A percentile compares a stretch with the other conserved stretches of the same genome.
Evolutionary conservation across 1,140 invertebrate species (phyloP).

Genomic region (Dendroctonus ponderosae): DNA sequence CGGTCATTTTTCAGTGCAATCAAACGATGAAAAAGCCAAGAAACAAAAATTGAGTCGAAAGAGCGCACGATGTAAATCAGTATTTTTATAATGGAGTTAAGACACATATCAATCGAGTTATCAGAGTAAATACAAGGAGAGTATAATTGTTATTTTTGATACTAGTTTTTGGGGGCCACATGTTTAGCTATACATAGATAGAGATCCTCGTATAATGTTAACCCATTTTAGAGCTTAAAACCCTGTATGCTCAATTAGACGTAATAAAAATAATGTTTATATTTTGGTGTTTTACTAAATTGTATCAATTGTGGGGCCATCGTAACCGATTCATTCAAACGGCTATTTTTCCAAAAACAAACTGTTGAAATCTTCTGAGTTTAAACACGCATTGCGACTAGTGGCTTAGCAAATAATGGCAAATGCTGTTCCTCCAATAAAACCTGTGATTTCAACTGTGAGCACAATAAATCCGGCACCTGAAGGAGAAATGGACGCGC

Average conservation of each 20-base stretch:
- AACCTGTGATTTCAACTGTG: constrained; percentile 51
- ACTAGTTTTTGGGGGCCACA: constrained; percentile 42
- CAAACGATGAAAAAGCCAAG: constrained; percentile 19
- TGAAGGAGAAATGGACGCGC: constrained; percentile 73
- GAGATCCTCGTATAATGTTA: constrained; percentile 35
- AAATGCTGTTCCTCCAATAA: constrained; percentile 44
- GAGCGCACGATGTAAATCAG: constrained; percentile 7
- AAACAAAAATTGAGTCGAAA: constrained; percentile 22
- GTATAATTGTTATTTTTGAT: constrained; percentile 45
- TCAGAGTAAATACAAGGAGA: constrained; percentile 32
- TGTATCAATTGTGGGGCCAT: constrained; percentile 26
- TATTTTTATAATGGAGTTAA: constrained; percentile 19
- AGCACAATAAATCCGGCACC: constrained; percentile 53
- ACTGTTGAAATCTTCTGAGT: constrained; percentile 1
- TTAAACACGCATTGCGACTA: not conserved
- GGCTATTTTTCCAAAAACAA: not conserved
- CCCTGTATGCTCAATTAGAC: constrained; percentile 45
- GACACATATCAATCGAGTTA: constrained; percentile 30
- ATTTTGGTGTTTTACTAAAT: constrained; percentile 38
- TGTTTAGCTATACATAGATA: constrained; percentile 28
- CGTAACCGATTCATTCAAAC: not conserved
- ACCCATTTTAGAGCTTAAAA: constrained; percentile 35
- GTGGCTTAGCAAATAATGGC: constrained; percentile 38
- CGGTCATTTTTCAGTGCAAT: constrained; percentile 25
- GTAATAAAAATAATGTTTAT: constrained; percentile 36